Conservation (phyloP, 2,113 vertebrate genomes). For the Ammodramus savannarum region DNA sequence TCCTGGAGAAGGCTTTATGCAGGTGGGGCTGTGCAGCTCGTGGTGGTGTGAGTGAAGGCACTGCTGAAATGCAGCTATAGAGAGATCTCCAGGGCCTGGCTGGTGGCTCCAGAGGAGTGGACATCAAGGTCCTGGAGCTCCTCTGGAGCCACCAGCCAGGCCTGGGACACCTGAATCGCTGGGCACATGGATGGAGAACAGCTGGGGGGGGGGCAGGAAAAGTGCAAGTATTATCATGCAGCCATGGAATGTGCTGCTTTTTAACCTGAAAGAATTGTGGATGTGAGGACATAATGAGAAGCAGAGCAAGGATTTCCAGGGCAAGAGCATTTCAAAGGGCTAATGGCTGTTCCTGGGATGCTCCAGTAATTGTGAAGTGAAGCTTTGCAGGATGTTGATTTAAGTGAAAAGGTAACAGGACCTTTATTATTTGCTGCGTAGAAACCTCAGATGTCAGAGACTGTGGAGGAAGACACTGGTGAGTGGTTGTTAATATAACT, state of each 20-base stretch:
- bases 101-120: background rate
- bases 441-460: background rate
- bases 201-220: background rate
- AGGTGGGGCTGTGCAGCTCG: background rate
- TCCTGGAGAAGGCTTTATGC: background rate
- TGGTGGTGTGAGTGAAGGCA: background rate
- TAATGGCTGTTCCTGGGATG: conserved; percentile 22
- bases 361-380: conserved; percentile 16
- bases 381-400: background rate
- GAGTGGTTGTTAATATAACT: background rate
- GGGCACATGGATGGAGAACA: background rate
- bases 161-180: background rate
- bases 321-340: conserved; percentile 61
- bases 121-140: background rate
- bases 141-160: background rate
- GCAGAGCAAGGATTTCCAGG: conserved; percentile 59
- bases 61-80: background rate
- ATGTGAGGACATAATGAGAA: conserved; percentile 52
- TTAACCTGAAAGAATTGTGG: conserved; percentile 35
- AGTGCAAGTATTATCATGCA: conserved; percentile 3
- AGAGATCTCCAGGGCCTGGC: background rate
- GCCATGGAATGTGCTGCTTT: conserved; percentile 26
- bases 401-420: background rate
- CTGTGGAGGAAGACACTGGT: background rate
- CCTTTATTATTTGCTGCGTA: background rate